A percentile compares a stretch with the other conserved stretches of the same genome.
These are phyloP conservation scores for Trichonephila clavipes DNA, from an alignment of 1,140 invertebrate species.

Conservation along the genomic window DNA sequence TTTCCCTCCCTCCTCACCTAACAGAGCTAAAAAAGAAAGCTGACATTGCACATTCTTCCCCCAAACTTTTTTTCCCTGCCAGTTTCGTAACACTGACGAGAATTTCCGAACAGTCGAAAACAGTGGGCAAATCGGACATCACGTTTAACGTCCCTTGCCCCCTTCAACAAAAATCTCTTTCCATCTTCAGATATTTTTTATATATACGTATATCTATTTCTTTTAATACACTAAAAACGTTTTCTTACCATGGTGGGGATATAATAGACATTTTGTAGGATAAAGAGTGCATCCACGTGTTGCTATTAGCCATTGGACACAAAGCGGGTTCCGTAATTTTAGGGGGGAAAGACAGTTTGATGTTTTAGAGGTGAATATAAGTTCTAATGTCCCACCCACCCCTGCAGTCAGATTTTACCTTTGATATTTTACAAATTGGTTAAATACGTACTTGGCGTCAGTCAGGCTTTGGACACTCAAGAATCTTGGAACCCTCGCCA, in stretches of 20 bases:
- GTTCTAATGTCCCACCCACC: not conserved
- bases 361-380: not conserved
- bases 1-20: not conserved
- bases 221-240: not conserved
- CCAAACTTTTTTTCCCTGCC: not conserved
- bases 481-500: no score
- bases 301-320: not conserved
- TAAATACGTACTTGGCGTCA: not conserved
- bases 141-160: not conserved
- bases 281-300: not conserved
- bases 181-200: not conserved
- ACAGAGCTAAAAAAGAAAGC: slow-evolving; percentile 28
- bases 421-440: no score
- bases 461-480: no score
- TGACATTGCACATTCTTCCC: slow-evolving; percentile 25
- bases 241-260: not conserved
- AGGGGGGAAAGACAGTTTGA: not conserved
- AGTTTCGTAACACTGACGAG: not conserved
- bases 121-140: slow-evolving; percentile 55
- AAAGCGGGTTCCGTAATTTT: not conserved
- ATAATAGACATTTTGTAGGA: not conserved
- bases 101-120: slow-evolving; percentile 22
- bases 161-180: not conserved
- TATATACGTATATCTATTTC: not conserved
- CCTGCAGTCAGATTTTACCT: no score